Conservation (phyloP, 2,113 vertebrate genomes). For the Eulemur macaco region DNA sequence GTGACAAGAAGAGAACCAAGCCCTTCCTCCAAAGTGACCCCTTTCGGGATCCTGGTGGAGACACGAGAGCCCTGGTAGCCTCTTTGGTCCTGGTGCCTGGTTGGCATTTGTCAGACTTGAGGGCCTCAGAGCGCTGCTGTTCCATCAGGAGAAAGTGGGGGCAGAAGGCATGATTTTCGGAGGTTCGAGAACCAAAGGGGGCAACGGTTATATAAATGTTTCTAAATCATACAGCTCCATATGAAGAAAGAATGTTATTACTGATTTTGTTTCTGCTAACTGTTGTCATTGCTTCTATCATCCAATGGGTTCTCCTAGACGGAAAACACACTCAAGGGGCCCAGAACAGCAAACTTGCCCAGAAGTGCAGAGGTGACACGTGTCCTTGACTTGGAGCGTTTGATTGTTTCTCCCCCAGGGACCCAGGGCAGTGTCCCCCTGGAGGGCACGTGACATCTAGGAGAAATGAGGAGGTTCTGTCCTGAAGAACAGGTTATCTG, state of each 20-base stretch:
- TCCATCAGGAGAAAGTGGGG: too few relatives aligned
- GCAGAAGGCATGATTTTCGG: not conserved
- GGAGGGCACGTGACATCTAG: accelerated
- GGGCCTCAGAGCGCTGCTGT: not conserved
- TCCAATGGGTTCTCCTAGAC: not conserved
- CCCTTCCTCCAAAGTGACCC: not conserved
- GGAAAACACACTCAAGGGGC: not conserved
- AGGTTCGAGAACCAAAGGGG: not conserved
- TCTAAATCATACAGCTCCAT: not conserved
- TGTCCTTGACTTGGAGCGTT: not conserved
- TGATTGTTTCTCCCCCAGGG: not conserved
- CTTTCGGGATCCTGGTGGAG: not conserved
- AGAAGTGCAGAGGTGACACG: not conserved
- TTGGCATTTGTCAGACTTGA: too few relatives aligned
- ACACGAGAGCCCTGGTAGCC: not conserved
- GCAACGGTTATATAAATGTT: not conserved
- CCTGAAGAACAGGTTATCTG: not conserved
- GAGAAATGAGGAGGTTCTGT: not conserved
- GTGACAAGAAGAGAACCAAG: not conserved
- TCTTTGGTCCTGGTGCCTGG: not conserved
- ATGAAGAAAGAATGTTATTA: not conserved
- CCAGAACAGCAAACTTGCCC: not conserved
- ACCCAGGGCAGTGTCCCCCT: not conserved
- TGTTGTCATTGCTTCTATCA: not conserved
- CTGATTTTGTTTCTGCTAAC: too few relatives aligned